These are phyloP conservation scores for Odontocolon sp. DNA, from an alignment of 2,888 invertebrate species.

Conservation along the genomic window DNA sequence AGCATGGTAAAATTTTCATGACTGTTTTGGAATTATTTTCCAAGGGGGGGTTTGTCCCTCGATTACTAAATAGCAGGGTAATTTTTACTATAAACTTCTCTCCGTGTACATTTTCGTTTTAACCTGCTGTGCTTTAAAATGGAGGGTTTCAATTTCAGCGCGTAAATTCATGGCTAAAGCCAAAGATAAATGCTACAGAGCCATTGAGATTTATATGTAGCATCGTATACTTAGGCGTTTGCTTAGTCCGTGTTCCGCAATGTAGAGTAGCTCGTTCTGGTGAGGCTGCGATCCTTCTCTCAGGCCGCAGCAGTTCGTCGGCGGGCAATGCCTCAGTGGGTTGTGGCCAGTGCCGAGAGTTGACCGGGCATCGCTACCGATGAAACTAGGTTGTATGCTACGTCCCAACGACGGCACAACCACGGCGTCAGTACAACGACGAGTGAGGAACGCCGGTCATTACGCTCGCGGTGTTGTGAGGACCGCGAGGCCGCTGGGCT, in stretches of 20 bases:
- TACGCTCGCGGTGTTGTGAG: conserved; percentile 45
- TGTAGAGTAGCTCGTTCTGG: conserved; percentile 3
- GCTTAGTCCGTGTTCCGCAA: neutral
- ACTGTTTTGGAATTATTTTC: no score
- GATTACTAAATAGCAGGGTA: no score
- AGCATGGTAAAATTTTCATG: no score
- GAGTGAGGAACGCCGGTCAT: conserved; percentile 56
- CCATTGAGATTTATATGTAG: no score
- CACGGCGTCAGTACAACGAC: conserved; percentile 23
- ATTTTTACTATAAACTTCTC: no score
- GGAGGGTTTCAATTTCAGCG: no score
- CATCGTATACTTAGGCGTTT: neutral
- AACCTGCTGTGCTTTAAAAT: no score
- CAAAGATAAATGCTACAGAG: no score
- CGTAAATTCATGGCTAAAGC: no score
- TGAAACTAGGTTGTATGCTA: conserved; percentile 51
- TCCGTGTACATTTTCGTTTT: no score
- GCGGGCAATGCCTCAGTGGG: conserved; percentile 40
- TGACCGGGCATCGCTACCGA: conserved; percentile 47
- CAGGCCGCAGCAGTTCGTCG: conserved; percentile 23
- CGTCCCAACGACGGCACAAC: neutral
- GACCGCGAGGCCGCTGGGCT: conserved; percentile 3
- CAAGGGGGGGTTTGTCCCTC: no score
- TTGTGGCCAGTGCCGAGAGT: conserved; percentile 32
- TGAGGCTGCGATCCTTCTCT: conserved; percentile 1